Conservation (phyloP, 2,797 vertebrate species). For the Diglossa cyanea region DNA sequence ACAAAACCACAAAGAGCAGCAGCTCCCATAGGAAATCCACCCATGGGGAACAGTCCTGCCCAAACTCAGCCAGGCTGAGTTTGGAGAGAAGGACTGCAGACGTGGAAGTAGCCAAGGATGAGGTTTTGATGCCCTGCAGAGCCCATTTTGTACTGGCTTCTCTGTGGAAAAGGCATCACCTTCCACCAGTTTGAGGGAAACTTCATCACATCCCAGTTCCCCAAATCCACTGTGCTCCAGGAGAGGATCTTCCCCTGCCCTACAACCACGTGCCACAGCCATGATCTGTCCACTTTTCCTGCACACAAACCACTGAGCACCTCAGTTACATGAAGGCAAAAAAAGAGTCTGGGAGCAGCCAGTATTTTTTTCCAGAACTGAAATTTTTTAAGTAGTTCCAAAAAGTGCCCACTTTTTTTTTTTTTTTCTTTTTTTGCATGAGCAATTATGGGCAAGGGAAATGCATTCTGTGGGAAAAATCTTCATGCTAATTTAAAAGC, state of each 20-base stretch:
- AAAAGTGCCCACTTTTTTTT: background rate
- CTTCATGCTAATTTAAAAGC: background rate
- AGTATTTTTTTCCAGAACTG: background rate
- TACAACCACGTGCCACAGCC: fast-evolving
- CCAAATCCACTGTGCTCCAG: background rate
- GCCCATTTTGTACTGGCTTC: background rate
- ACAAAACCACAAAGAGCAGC: constrained; percentile 27
- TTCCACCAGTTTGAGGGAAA: background rate
- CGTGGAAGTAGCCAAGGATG: background rate
- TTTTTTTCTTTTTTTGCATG: background rate
- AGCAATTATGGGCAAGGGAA: background rate
- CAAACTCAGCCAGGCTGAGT: background rate
- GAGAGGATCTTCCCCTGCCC: background rate
- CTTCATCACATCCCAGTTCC: fast-evolving
- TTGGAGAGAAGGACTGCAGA: background rate
- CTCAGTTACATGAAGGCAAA: fast-evolving
- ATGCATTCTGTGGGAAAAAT: background rate
- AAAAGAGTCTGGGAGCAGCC: background rate
- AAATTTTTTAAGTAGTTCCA: background rate
- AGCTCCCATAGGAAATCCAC: background rate
- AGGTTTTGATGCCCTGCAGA: background rate
- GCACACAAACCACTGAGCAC: background rate
- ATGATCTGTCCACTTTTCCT: background rate
- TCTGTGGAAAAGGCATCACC: fast-evolving
- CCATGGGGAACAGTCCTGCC: background rate